phyloP scores from a whole-genome alignment of 2,797 vertebrate species.

The Manis pentadactyla region DNA sequence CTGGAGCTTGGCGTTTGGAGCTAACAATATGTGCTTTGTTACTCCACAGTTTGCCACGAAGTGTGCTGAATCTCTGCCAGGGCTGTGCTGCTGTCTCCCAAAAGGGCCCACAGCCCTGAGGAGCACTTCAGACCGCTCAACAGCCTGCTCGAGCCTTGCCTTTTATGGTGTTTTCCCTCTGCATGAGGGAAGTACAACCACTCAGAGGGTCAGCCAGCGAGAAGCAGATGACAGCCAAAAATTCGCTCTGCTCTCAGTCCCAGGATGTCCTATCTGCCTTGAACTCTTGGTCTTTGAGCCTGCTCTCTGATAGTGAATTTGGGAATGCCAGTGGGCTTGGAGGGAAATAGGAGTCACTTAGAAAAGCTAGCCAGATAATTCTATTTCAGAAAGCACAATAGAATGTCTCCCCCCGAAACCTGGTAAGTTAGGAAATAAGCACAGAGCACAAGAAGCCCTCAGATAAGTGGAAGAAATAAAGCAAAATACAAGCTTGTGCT shows the following conservation, averaged over 20 bases:
- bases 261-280: slow-evolving; percentile 67
- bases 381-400: slow-evolving; percentile 26
- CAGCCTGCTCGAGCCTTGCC: slow-evolving; percentile 87
- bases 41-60: slow-evolving; percentile 80
- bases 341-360: slow-evolving; percentile 23
- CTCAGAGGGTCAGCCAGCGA: slow-evolving; percentile 81
- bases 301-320: slow-evolving; percentile 59
- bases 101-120: slow-evolving; percentile 83
- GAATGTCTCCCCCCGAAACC: not conserved
- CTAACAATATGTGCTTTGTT: slow-evolving; percentile 87
- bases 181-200: slow-evolving; percentile 83
- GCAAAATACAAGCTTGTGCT: not conserved
- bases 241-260: slow-evolving; percentile 54
- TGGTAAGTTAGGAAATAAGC: not conserved
- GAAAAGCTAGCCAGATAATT: slow-evolving; percentile 25
- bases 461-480: not conserved
- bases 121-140: slow-evolving; percentile 86
- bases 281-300: slow-evolving; percentile 64
- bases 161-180: slow-evolving; percentile 92
- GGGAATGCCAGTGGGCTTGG: slow-evolving; percentile 51
- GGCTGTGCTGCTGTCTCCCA: slow-evolving; percentile 87
- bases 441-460: not conserved
- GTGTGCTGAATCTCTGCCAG: slow-evolving; percentile 88
- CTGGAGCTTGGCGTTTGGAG: slow-evolving; percentile 72
- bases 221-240: slow-evolving; percentile 84